phyloP scores from a whole-genome alignment of 2,113 vertebrate species.

The Chaenogobius annularis region DNA sequence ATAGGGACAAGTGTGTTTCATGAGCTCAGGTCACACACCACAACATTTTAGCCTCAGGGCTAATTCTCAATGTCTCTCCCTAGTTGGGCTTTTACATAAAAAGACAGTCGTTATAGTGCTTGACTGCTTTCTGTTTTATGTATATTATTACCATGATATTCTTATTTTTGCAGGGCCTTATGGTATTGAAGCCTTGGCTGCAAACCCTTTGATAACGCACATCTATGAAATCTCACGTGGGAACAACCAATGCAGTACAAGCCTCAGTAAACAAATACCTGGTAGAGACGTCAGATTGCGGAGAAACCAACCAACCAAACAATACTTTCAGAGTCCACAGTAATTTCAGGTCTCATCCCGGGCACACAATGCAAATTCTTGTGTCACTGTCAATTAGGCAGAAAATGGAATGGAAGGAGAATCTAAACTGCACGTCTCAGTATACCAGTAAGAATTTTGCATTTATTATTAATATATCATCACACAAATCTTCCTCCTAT shows the following conservation, averaged over 20 bases:
- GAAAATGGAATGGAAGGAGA: slow-evolving; percentile 22
- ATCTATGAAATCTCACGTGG: slow-evolving; percentile 52
- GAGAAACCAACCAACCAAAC: background rate
- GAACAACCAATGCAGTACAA: slow-evolving; percentile 15
- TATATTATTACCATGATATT: background rate
- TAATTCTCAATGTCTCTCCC: too few species aligned
- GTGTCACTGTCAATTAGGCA: slow-evolving; percentile 46
- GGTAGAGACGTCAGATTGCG: slow-evolving; percentile 36
- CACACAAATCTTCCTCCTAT: background rate
- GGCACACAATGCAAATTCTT: slow-evolving; percentile 61
- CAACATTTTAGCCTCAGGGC: too few species aligned
- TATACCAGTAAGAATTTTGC: slow-evolving; percentile 58
- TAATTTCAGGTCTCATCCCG: slow-evolving; percentile 38
- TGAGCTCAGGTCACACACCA: too few species aligned
- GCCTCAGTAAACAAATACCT: slow-evolving; percentile 27
- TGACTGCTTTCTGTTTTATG: background rate
- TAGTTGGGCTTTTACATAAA: too few species aligned
- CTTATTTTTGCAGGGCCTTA: slow-evolving; percentile 53
- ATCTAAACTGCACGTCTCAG: slow-evolving; percentile 18
- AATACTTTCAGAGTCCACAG: fast-evolving
- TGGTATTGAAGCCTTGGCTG: background rate
- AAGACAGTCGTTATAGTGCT: too few species aligned
- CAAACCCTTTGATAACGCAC: slow-evolving; percentile 48
- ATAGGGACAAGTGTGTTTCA: too few species aligned
- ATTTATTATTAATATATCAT: background rate